Evolutionary conservation across 1,140 invertebrate species (phyloP), one percentile per base, ranked within the genome.

Genomic region (Rhizoglyphus robini): DNA sequence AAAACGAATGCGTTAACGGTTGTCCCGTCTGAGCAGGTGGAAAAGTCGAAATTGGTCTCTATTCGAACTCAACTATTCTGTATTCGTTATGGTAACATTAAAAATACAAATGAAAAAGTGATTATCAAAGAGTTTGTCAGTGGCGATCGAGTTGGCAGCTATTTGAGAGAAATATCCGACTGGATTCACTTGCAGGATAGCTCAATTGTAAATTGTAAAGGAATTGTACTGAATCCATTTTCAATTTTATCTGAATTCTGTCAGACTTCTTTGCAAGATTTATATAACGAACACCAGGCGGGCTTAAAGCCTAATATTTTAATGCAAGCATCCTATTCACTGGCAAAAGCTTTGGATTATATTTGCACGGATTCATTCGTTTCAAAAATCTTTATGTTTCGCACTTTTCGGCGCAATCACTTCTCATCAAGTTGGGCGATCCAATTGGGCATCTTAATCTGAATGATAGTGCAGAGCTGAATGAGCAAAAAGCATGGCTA

Each of bases 301-400:
- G 59, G 63, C 2, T 74, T 90, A 0, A 82, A 83, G 72, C 77
- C 80, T 25, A 79, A 84, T 4, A 86, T 88, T 73, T 76, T 92
- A 67, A 82, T 90, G 64, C 86, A 91, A 74, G 84, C 88, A 47
- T 80, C 84, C 27, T 82, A 83, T 15, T 83, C 84, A 67, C 71
- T 92, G 36, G 86, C 87, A 2, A 84, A 83, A 49, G 88, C 88
- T 20, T 76, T 92, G 2, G 88, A 84, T 83, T 84, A 88, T 76
- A 74, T 89, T 74, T 82, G 85, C 90, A 93, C 78, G 88, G 87
- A n/a, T 85, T 84, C 67, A 86, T 94, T 63, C 79, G 89, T 49
- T 91, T 88, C 75, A 79, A 83, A n/a, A 88, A 88, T 72, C 73
- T 93, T 41, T 77, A 89, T 66, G 85, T 93, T 13, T 79, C 82